Evolutionary conservation across 92 coral and sea anemone species (phyloP), one percentile per base, ranked within the genome.

Genomic region (Metridium senile): DNA sequence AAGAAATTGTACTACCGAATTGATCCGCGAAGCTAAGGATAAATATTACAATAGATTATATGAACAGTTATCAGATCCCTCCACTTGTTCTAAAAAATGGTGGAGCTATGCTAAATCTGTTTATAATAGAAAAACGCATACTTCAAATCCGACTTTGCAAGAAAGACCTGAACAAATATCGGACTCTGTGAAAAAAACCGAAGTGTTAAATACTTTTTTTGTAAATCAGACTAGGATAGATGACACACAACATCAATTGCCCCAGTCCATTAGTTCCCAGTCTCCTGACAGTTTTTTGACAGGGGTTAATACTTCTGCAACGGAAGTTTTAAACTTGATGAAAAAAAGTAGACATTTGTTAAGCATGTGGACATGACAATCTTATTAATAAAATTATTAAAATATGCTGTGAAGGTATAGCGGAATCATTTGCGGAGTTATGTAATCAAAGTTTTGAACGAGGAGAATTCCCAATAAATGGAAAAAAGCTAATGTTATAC

Each of bases 51-150:
- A 31, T 43, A 74, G 77, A 34, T 68, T 82, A 35, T 65, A 83
- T 73, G 52, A 27, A 20, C 80, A 82, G 69, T 70, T 87, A 78
- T 83, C 79, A 67, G 85, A 83, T 73, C 82, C 88, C 27, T 58
- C 71, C 39, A 35, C 77, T 34, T 59, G 85, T 26, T 75, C 88
- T 9, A 58, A 87, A 87, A 87, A 87, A 62, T 87, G 88, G 92
- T 87, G 92, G 85, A 76, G 82, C 62, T 57, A 77, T 66, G 81
- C 82, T 33, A 83, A 87, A 58, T 75, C 82, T 32, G 46, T 83
- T 27, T 78, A 78, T 68, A 82, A 82, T 28, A 71, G 58, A 45
- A 83, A 67, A 79, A 64, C 72, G 21, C 78, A 83, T 62, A 64
- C 78, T 20, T 49, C 75, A 20, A 75, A 76, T 57, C 92, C 88